phyloP scores from a whole-genome alignment of 35 echinoderm and acorn worm genomes.

The Diadema setosum region DNA sequence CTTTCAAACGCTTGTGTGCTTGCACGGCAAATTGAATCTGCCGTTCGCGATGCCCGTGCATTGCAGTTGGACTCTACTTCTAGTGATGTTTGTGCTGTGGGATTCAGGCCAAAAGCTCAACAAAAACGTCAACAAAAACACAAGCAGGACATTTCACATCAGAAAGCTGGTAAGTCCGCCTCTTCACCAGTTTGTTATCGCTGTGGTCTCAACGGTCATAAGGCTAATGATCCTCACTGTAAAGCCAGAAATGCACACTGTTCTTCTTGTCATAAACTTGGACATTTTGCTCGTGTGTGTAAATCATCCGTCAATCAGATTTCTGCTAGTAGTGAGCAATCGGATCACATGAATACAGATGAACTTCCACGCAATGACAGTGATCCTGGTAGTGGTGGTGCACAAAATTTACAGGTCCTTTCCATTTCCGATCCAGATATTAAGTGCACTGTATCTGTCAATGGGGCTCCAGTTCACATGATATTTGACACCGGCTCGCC shows the following conservation, averaged over 20 bases:
- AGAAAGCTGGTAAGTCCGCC: background rate
- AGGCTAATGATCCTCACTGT: constrained; percentile 28
- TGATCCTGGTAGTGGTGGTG: background rate
- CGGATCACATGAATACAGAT: background rate
- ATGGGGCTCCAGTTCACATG: constrained; percentile 3
- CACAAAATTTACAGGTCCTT: background rate
- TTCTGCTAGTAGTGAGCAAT: background rate
- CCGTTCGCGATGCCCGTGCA: background rate
- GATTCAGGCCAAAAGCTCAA: background rate
- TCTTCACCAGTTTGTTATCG: background rate
- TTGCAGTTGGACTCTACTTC: background rate
- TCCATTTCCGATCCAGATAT: background rate
- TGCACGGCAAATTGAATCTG: background rate
- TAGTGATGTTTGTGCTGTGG: background rate
- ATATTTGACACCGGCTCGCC: constrained; percentile 33
- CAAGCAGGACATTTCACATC: background rate
- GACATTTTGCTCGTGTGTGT: constrained; percentile 55
- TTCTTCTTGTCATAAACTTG: constrained; percentile 11
- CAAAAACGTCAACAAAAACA: background rate
- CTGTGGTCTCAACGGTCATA: constrained; percentile 24
- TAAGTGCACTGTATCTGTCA: constrained; percentile 26
- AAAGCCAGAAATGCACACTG: constrained; percentile 9
- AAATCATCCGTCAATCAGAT: background rate
- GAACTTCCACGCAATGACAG: background rate
- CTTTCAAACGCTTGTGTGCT: background rate